Base-by-base conservation (phyloP, 2,797 vertebrate species). In the Dendrocincla tyrannina region DNA sequence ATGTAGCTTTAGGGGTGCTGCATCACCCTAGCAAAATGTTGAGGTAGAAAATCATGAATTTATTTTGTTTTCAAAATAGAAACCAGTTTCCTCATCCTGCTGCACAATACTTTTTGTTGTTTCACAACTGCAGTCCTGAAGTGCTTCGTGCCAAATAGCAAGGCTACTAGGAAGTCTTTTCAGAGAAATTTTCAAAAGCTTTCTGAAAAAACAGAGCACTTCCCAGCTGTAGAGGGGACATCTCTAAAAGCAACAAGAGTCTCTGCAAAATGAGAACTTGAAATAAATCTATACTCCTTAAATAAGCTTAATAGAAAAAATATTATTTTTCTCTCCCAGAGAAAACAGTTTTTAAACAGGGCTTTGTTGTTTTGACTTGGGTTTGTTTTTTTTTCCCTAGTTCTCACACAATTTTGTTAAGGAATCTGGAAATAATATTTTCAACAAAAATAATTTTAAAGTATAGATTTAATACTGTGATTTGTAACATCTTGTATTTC, bases 141-240 rank as follows among this genome's bases (percentile, higher is more conserved):
- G 32, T 68, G 41, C 18, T 89, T 89, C 30, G 17, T 72, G 17
- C 11, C 56, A 83, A 85, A 52, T 15, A 88, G 18, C 30, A 90
- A 86, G 86, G 32, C 35, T 76, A 56, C n/a, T 4, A 59, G 47
- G 50, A 94, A 68, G 69, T 52, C 3, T 75, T 79, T 56, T 55
- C 63, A 41, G 23, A 58, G 18, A 88, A 82, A 56, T 79, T 82
- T 91, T 85, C 83, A 79, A 76, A 95, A 85, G 74, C 39, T 47
- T 76, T 91, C 33, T 62, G 42, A 75, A 70, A 74, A 49, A 64
- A 15, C 23, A 58, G 11, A 81, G 8, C 3, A 16, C 13, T 69
- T 86, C 9, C 33, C 18, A 41, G 0, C 10, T 73, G 35, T 42
- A 68, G 42, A 88, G 32, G 11, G 13, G 25, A 2, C 32, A 69